These are phyloP conservation scores for Calycopis cecrops DNA, from an alignment of 1,140 invertebrate genomes.

Conservation along the genomic window DNA sequence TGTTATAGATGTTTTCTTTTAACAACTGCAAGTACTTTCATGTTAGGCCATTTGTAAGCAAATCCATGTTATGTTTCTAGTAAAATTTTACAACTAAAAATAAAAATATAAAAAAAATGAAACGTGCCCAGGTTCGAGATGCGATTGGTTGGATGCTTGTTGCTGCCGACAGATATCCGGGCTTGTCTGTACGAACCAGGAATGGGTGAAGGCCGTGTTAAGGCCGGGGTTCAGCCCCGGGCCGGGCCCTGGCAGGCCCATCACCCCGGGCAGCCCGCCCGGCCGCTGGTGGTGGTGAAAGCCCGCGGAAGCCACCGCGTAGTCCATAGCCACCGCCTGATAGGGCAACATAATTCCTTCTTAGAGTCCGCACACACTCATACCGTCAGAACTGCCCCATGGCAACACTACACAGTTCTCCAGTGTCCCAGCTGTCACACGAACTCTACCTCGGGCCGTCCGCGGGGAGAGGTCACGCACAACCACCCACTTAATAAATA, in stretches of 20 bases:
- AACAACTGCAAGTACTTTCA: no score
- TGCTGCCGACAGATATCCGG: slow-evolving; percentile 87
- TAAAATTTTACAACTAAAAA: slow-evolving; percentile 51
- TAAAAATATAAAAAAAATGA: slow-evolving; percentile 78
- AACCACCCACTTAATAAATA: slow-evolving; percentile 74
- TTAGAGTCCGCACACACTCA: slow-evolving; percentile 32
- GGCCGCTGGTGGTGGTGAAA: slow-evolving; percentile 85
- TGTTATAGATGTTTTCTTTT: no score
- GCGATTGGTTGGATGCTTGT: slow-evolving; percentile 85
- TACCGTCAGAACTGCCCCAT: slow-evolving; percentile 24
- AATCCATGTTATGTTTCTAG: slow-evolving; percentile 13
- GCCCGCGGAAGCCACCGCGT: slow-evolving; percentile 81
- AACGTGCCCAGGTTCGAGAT: slow-evolving; percentile 93
- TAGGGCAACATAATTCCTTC: slow-evolving; percentile 86
- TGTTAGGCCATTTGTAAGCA: slow-evolving; percentile 5
- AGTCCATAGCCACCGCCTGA: slow-evolving; percentile 92
- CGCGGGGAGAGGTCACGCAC: slow-evolving; percentile 71
- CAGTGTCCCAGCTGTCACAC: slow-evolving; percentile 52
- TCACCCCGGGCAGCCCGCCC: slow-evolving; percentile 78
- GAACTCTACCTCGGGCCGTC: slow-evolving; percentile 60
- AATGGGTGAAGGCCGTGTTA: slow-evolving; percentile 87
- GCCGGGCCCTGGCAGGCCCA: slow-evolving; percentile 76
- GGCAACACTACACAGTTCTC: slow-evolving; percentile 34
- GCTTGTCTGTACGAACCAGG: slow-evolving; percentile 92
- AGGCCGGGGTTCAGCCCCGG: slow-evolving; percentile 63